Conservation (phyloP, 2,797 vertebrate genomes). For the Cuculus canorus region DNA sequence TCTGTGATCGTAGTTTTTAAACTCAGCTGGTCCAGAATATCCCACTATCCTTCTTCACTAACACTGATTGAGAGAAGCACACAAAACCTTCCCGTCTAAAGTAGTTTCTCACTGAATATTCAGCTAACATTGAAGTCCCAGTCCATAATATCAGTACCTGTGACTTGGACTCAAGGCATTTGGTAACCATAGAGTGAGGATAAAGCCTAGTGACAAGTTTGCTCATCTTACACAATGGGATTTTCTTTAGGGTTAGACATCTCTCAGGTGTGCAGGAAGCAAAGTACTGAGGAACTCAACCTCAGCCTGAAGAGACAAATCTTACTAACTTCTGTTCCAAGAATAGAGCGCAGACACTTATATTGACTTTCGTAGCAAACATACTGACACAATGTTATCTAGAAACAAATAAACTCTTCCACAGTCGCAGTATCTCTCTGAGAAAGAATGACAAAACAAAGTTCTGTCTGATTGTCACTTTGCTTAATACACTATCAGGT, state of each 20-base stretch:
- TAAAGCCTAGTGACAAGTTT: neutral
- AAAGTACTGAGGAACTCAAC: neutral
- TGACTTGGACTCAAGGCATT: neutral
- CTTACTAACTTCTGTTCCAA: neutral
- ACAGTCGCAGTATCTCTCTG: neutral
- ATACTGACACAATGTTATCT: neutral
- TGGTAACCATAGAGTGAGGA: neutral
- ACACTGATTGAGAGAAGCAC: neutral
- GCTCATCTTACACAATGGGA: neutral
- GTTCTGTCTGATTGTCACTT: neutral
- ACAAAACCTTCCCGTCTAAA: neutral
- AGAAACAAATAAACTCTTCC: neutral
- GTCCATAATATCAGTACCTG: no score
- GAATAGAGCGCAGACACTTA: neutral
- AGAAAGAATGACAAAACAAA: neutral
- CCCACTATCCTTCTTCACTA: neutral
- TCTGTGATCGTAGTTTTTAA: neutral
- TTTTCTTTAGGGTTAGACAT: neutral
- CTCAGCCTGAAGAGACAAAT: neutral
- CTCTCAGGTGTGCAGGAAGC: neutral
- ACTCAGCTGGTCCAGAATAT: neutral
- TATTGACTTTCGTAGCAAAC: neutral
- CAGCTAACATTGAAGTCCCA: rapidly evolving
- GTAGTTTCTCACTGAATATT: neutral
- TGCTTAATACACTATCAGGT: neutral